Conservation (phyloP, 2,888 invertebrate species). For the Abrostola triplasia region DNA sequence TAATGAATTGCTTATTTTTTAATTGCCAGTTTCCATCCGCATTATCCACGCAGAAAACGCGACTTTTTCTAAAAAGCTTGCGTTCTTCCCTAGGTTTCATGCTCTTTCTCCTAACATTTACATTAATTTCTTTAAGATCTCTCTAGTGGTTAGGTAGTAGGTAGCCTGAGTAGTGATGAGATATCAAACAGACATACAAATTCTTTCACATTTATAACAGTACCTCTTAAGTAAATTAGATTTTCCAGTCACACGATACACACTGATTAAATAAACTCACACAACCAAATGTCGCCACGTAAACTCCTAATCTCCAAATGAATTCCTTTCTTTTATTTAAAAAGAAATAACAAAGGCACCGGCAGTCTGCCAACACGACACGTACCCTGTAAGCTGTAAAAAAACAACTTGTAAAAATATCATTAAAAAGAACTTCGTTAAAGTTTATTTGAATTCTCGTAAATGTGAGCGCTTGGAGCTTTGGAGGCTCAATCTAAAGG, state of each 20-base stretch:
- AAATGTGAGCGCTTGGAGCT: constrained; percentile 46
- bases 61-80: no score
- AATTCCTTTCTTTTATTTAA: constrained; percentile 26
- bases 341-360: constrained; percentile 15
- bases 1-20: no score
- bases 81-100: no score
- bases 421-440: constrained; percentile 46
- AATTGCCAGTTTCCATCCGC: no score
- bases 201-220: background rate
- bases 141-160: no score
- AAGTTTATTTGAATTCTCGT: constrained; percentile 48
- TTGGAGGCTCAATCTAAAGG: constrained; percentile 53
- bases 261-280: background rate
- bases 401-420: constrained; percentile 40
- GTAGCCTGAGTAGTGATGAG: no score
- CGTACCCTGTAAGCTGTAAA: constrained; percentile 39
- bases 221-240: background rate
- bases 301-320: background rate
- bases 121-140: no score
- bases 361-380: constrained; percentile 20
- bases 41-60: no score
- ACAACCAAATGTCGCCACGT: background rate
- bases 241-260: no score
- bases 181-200: no score
- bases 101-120: no score